Conservation (phyloP, 1,140 invertebrate genomes). For the Drosophila murphyi region DNA sequence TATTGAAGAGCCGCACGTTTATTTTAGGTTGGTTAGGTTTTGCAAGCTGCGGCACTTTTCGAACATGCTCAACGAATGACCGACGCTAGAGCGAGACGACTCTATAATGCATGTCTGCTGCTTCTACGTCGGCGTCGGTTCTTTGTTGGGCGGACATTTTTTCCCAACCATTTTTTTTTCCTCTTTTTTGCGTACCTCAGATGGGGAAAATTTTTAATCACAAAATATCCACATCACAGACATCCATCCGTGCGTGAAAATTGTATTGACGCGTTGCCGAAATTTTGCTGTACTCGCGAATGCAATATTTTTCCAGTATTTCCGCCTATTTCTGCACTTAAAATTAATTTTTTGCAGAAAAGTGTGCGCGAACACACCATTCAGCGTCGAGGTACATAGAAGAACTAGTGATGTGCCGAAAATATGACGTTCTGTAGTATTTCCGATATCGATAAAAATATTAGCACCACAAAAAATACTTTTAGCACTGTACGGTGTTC, state of each 20-base stretch:
- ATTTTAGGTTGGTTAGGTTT: slow-evolving; percentile 38
- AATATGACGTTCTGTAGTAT: slow-evolving; percentile 14
- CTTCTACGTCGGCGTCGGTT: slow-evolving; percentile 64
- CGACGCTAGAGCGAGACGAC: slow-evolving; percentile 49
- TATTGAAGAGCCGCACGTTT: slow-evolving; percentile 25
- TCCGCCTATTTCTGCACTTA: slow-evolving; percentile 56
- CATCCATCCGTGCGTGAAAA: slow-evolving; percentile 65
- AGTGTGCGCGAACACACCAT: slow-evolving; percentile 59
- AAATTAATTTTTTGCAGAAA: slow-evolving; percentile 48
- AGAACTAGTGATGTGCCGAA: slow-evolving; percentile 37
- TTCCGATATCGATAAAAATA: slow-evolving; percentile 24
- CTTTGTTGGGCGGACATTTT: slow-evolving; percentile 61
- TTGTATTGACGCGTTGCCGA: slow-evolving; percentile 47
- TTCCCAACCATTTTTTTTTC: slow-evolving; percentile 50
- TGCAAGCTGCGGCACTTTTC: slow-evolving; percentile 34
- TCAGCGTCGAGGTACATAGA: slow-evolving; percentile 42
- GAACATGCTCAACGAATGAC: slow-evolving; percentile 36
- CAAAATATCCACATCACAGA: slow-evolving; percentile 75
- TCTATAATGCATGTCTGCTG: slow-evolving; percentile 51
- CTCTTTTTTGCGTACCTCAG: slow-evolving; percentile 76
- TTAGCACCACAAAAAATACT: background rate
- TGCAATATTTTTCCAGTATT: slow-evolving; percentile 51
- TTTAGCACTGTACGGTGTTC: slow-evolving; percentile 1
- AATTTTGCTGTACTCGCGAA: slow-evolving; percentile 49
- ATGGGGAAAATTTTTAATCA: slow-evolving; percentile 83